Conservation (phyloP, 2,113 vertebrate species). For the Himantopus leucocephalus region DNA sequence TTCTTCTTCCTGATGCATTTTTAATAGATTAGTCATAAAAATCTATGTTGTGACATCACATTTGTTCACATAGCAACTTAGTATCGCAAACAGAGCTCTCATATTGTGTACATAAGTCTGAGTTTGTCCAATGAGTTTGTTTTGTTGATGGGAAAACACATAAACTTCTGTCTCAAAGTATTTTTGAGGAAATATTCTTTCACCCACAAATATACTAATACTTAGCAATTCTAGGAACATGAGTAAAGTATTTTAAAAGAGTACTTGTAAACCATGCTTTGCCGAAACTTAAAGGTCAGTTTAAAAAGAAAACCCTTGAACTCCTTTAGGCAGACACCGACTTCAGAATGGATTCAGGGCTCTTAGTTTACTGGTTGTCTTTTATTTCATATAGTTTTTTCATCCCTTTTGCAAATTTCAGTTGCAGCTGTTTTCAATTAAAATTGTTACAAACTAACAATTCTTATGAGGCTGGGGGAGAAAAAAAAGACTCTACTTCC, state of each 20-base stretch:
- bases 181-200: slow-evolving; percentile 52
- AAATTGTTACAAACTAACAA: slow-evolving; percentile 77
- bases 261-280: slow-evolving; percentile 53
- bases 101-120: slow-evolving; percentile 32
- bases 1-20: slow-evolving; percentile 64
- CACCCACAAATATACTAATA: slow-evolving; percentile 29
- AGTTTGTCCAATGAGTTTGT: slow-evolving; percentile 60
- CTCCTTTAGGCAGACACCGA: slow-evolving; percentile 32
- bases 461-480: slow-evolving; percentile 56
- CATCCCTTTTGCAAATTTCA: slow-evolving; percentile 4
- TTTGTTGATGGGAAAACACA: slow-evolving; percentile 30
- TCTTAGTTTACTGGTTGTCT: slow-evolving; percentile 12
- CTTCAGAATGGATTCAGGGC: slow-evolving; percentile 45
- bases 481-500: slow-evolving; percentile 44
- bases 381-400: slow-evolving; percentile 41
- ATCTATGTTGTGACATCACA: slow-evolving; percentile 65
- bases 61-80: slow-evolving; percentile 69
- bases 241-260: slow-evolving; percentile 21
- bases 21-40: slow-evolving; percentile 66
- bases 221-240: slow-evolving; percentile 30
- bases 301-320: slow-evolving; percentile 62
- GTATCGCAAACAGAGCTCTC: slow-evolving; percentile 48
- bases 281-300: slow-evolving; percentile 60
- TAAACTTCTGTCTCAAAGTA: slow-evolving; percentile 23
- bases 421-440: slow-evolving; percentile 79